Base-by-base conservation (phyloP, 2,888 invertebrate genomes). In the Stramonita haemastoma region DNA sequence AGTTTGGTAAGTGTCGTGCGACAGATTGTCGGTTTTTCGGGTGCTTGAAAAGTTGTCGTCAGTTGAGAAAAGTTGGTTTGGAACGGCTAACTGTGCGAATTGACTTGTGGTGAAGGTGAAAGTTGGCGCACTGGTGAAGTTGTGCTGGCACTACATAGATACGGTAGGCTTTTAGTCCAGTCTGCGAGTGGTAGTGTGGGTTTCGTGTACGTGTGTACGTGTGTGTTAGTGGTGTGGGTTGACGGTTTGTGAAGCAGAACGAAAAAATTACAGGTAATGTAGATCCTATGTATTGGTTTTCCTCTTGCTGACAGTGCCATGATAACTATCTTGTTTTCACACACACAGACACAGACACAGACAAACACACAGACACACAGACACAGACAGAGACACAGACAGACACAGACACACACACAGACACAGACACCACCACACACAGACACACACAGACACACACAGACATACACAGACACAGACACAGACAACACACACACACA, bases 71-170 rank as follows among this genome's bases (percentile, higher is more conserved):
- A 83, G 36, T 83, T 83, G 77, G 32, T 17, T 79, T 17, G 32
- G 77, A 79, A 11, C 46, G 0, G 46, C 26, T n/a, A n/a, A n/a
- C n/a, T 46, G 26, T 83, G 36, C 26, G 81, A 8, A 46, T 1
- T 83, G 81, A 36, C 22, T 83, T 83, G 46, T 83, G n/a, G n/a
- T n/a, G 81, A 83, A 83, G 81, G 81, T 83, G 81, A 83, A 83
- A 46, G 81, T 46, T 13, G 26, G 11, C 29, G 17, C 26, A 66
- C 66, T 77, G 77, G n/a, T 2, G 46, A 46, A 46, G 4, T 46
- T 46, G 46, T 46, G 46, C 46, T 46, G 46, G 46, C 46, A 46
- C 46, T 8, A 5, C 46, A 8, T 46, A 46, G 46, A 46, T 46
- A 46, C 46, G 46, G 8, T 46, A 46, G 46, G 46, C 46, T 46